These are phyloP conservation scores for Eupleurogrammus muticus DNA, from an alignment of 2,797 vertebrate genomes.

Conservation along the genomic window DNA sequence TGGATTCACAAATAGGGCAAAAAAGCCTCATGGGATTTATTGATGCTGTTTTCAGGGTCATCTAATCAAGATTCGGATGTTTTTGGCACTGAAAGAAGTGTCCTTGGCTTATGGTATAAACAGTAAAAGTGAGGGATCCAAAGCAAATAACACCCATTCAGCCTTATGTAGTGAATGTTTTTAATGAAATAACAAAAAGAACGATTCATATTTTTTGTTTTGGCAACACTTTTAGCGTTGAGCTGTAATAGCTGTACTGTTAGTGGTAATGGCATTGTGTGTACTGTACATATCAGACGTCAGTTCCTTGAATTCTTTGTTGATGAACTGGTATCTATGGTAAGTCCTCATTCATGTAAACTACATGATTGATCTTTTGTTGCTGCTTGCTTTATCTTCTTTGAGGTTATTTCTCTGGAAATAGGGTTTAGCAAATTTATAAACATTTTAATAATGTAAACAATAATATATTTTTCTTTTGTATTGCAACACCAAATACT, in stretches of 20 bases:
- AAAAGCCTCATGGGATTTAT: slow-evolving; percentile 11
- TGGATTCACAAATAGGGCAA: slow-evolving; percentile 4
- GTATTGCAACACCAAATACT: slow-evolving; percentile 11
- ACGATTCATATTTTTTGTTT: background rate
- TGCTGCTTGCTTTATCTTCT: background rate
- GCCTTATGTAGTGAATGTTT: background rate
- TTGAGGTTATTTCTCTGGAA: background rate
- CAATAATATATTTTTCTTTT: background rate
- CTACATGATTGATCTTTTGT: background rate
- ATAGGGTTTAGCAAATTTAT: slow-evolving; percentile 6
- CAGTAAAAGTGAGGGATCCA: slow-evolving; percentile 6
- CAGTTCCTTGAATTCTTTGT: background rate
- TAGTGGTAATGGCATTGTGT: background rate
- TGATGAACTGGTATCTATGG: background rate
- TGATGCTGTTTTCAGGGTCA: slow-evolving; percentile 25
- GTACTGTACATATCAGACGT: background rate
- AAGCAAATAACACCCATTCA: slow-evolving; percentile 1
- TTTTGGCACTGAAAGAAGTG: slow-evolving; percentile 8
- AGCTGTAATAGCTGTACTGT: background rate
- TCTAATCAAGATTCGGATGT: slow-evolving; percentile 29
- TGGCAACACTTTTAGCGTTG: background rate
- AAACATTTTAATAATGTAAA: slow-evolving; percentile 1
- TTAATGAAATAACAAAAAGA: background rate
- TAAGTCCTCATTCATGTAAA: background rate
- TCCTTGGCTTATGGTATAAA: background rate